Conservation (phyloP, 2,888 invertebrate species). For the Synanthedon myopaeformis region DNA sequence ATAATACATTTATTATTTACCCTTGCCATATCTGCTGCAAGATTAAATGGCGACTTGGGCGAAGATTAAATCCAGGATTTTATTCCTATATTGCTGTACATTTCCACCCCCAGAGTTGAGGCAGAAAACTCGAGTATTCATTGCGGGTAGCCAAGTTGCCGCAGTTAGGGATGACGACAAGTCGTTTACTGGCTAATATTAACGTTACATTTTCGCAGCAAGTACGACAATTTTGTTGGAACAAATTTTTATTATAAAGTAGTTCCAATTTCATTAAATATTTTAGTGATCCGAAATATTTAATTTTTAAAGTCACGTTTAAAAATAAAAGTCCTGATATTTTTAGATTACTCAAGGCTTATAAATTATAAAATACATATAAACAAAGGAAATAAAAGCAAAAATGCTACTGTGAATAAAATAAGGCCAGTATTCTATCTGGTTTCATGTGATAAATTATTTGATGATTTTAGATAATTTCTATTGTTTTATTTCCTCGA, state of each 20-base stretch:
- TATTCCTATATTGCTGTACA: slow-evolving; percentile 60
- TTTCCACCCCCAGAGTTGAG: slow-evolving; percentile 50
- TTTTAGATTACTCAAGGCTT: no score
- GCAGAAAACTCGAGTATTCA: slow-evolving; percentile 62
- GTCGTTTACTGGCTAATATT: neutral
- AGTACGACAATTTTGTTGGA: neutral
- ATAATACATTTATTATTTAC: slow-evolving; percentile 62
- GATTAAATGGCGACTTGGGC: slow-evolving; percentile 62
- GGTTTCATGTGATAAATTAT: no score
- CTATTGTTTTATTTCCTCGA: no score
- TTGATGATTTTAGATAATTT: no score
- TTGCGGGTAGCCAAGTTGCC: slow-evolving; percentile 53
- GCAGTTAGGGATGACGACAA: slow-evolving; percentile 35
- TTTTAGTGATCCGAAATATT: no score
- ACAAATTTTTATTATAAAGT: neutral
- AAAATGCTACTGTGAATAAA: no score
- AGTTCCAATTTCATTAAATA: no score
- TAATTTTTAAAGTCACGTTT: no score
- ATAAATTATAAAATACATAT: no score
- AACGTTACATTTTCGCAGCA: neutral
- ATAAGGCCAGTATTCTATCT: no score
- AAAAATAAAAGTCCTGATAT: no score
- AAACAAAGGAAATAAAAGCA: no score
- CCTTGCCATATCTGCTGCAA: slow-evolving; percentile 57
- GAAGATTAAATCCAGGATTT: slow-evolving; percentile 66